Conservation (phyloP, 2,888 invertebrate species). For the Latrodectus elegans region DNA sequence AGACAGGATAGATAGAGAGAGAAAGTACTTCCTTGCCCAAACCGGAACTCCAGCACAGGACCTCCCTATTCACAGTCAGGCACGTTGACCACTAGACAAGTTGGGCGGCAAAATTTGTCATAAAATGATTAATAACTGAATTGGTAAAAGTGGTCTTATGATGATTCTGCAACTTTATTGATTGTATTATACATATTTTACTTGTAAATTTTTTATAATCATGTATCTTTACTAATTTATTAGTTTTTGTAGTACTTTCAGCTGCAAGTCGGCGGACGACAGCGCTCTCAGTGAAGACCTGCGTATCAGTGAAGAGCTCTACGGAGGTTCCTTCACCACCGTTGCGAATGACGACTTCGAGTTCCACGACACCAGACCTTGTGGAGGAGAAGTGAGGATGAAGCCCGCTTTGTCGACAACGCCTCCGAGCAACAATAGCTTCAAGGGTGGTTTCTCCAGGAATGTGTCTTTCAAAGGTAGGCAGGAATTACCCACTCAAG, state of each 20-base stretch:
- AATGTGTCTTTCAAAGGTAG: constrained; percentile 51
- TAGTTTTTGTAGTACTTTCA: constrained; percentile 43
- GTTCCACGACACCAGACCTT: constrained; percentile 75
- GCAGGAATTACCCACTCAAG: no score
- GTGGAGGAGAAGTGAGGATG: constrained; percentile 62
- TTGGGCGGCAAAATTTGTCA: no score
- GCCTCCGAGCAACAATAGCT: constrained; percentile 13
- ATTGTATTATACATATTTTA: no score
- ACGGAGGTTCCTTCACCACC: constrained; percentile 79
- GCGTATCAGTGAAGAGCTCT: constrained; percentile 55
- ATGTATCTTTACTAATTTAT: not conserved
- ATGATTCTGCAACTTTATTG: no score
- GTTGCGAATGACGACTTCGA: constrained; percentile 81
- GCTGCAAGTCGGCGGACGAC: constrained; percentile 54
- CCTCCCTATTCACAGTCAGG: no score
- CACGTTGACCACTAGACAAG: no score
- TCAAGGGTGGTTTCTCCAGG: constrained; percentile 28
- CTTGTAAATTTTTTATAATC: no score
- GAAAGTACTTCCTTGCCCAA: no score
- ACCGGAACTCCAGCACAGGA: no score
- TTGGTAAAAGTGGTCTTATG: no score
- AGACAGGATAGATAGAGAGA: no score
- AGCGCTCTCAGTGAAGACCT: constrained; percentile 50
- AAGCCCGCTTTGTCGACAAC: constrained; percentile 45
- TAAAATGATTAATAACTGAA: no score